Conservation (phyloP, 2,113 vertebrate genomes). For the Otus sunia region DNA sequence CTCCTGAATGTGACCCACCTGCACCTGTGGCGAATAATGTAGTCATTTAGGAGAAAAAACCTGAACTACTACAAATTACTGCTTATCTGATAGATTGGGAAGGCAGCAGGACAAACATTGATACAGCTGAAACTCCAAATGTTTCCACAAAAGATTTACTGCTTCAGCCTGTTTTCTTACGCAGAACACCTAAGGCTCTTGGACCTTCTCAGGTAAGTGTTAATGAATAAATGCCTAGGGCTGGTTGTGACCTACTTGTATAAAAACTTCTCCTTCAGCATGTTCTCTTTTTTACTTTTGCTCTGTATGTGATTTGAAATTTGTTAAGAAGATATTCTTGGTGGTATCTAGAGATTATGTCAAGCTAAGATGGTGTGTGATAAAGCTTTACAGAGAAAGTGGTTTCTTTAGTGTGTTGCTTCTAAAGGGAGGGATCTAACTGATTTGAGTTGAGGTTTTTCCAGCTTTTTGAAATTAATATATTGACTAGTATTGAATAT, state of each 20-base stretch:
- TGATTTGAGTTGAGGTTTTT: neutral
- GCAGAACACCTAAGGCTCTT: neutral
- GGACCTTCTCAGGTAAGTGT: neutral
- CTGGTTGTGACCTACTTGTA: neutral
- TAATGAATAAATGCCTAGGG: neutral
- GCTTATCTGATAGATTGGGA: neutral
- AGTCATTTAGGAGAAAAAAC: neutral
- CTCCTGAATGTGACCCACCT: neutral
- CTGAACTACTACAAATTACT: neutral
- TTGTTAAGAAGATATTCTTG: neutral
- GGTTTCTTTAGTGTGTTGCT: fast-evolving
- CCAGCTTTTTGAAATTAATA: neutral
- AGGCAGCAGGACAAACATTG: neutral
- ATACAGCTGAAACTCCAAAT: neutral
- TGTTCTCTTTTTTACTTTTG: fast-evolving
- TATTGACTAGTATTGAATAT: neutral
- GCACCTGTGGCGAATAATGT: neutral
- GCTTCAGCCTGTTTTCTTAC: neutral
- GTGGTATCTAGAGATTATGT: neutral
- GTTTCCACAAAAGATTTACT: neutral
- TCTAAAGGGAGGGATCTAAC: neutral
- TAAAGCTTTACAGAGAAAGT: neutral
- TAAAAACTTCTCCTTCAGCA: fast-evolving
- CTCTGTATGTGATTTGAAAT: neutral
- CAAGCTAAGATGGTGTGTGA: neutral